A percentile compares a stretch with the other conserved stretches of the same genome.
Evolutionary conservation across 2,113 vertebrate species (phyloP).

Genomic region (Phainopepla nitens): DNA sequence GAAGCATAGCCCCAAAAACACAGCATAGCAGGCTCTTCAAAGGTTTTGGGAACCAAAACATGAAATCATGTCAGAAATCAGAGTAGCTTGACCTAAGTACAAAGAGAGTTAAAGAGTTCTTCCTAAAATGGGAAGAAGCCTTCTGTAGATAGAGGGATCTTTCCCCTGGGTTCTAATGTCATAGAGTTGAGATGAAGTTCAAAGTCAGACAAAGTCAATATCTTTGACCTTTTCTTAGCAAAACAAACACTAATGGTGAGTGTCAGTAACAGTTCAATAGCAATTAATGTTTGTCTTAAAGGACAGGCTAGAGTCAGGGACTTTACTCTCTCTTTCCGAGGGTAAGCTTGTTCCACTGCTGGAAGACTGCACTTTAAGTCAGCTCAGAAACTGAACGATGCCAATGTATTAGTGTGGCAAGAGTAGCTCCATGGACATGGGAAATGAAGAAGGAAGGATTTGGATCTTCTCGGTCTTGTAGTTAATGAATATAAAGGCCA

Average conservation of each 20-base stretch:
- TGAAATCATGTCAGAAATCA: constrained; percentile 2
- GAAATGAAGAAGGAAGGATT: background rate
- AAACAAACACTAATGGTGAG: constrained; percentile 25
- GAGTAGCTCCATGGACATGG: background rate
- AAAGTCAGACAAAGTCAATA: constrained; percentile 21
- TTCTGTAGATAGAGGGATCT: background rate
- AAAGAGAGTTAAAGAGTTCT: background rate
- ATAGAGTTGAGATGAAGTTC: constrained; percentile 51
- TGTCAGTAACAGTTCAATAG: constrained; percentile 13
- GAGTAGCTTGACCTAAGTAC: constrained; percentile 3
- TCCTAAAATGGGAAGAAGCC: constrained; percentile 40
- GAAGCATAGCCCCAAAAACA: background rate
- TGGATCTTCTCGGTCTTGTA: background rate
- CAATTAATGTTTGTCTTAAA: constrained; percentile 29
- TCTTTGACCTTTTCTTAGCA: constrained; percentile 22
- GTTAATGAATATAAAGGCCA: background rate
- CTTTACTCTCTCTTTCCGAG: background rate
- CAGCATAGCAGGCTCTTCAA: background rate
- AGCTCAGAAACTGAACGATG: background rate
- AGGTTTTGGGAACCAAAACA: constrained; percentile 12
- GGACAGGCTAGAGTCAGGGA: background rate
- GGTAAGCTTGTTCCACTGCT: background rate
- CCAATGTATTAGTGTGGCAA: background rate
- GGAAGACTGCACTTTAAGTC: background rate
- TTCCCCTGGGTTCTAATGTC: background rate